Percentiles rank a stretch among this genome's conserved stretches.
These are phyloP conservation scores for Beris chalybata DNA, from an alignment of 2,888 invertebrate genomes.

Conservation along the genomic window DNA sequence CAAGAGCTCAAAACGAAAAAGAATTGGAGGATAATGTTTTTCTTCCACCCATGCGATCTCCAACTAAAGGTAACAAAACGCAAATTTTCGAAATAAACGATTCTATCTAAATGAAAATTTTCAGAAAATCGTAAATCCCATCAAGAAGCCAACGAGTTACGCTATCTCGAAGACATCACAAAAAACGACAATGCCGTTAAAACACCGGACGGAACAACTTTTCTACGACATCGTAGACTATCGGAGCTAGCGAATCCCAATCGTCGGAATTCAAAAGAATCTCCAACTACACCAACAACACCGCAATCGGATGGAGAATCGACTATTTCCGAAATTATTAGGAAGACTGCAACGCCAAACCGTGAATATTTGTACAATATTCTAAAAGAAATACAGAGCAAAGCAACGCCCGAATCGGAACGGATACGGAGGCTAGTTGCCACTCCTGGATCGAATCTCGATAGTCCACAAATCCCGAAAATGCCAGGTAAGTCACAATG, in stretches of 20 bases:
- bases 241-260: conserved; percentile 48
- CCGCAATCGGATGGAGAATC: conserved; percentile 13
- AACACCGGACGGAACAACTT: conserved; percentile 2
- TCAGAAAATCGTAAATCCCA: neutral
- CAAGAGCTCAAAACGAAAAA: neutral
- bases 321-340: conserved; percentile 34
- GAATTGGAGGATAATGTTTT: conserved; percentile 20
- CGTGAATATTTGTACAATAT: conserved; percentile 34
- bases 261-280: conserved; percentile 25
- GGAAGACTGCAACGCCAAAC: conserved; percentile 35
- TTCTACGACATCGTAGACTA: conserved; percentile 50
- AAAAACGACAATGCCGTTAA: neutral
- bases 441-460: conserved; percentile 42
- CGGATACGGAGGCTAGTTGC: conserved; percentile 41
- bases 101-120: neutral
- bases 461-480: conserved; percentile 53
- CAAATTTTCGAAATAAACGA: neutral
- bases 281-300: conserved; percentile 10
- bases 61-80: conserved; percentile 8
- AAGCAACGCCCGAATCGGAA: conserved; percentile 37
- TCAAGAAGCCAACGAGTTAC: neutral
- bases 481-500: conserved; percentile 48
- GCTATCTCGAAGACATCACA: conserved; percentile 2
- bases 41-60: neutral
- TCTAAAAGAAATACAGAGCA: conserved; percentile 36